phyloP scores from a whole-genome alignment of 2,888 invertebrate genomes.

The Schizaphis graminum region DNA sequence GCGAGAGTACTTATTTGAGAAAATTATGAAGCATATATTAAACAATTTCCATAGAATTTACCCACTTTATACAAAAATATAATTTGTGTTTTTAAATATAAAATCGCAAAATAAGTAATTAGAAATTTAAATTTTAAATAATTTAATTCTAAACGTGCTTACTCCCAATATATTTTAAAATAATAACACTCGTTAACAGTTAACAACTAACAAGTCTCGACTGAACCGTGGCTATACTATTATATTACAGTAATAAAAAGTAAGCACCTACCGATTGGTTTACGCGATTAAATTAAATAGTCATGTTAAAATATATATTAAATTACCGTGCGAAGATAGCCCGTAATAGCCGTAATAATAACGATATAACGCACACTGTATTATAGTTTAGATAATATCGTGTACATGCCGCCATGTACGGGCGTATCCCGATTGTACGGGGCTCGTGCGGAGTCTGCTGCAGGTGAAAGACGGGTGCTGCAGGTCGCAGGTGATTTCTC shows the following conservation, averaged over 20 bases:
- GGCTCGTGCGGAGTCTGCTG: conserved; percentile 1
- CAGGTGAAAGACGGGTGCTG: conserved; percentile 1
- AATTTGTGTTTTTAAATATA: not conserved
- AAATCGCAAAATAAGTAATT: not conserved
- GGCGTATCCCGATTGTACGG: not conserved
- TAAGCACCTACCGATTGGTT: not conserved
- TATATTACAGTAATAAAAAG: not conserved
- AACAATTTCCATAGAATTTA: not conserved
- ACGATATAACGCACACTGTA: not conserved
- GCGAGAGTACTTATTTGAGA: not conserved
- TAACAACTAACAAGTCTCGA: not conserved
- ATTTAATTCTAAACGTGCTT: not conserved
- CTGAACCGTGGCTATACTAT: not conserved
- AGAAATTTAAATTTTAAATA: not conserved
- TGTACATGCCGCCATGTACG: not conserved
- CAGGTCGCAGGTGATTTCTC: not conserved
- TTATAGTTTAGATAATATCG: not conserved
- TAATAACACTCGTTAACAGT: not conserved
- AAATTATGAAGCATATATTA: not conserved
- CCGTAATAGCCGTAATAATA: not conserved
- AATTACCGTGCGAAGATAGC: not conserved
- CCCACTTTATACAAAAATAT: not conserved
- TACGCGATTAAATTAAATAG: not conserved
- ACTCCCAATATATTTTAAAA: not conserved
- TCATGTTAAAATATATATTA: not conserved